Base-by-base conservation (phyloP, 2,113 vertebrate species). In the Gambusia holbrooki region DNA sequence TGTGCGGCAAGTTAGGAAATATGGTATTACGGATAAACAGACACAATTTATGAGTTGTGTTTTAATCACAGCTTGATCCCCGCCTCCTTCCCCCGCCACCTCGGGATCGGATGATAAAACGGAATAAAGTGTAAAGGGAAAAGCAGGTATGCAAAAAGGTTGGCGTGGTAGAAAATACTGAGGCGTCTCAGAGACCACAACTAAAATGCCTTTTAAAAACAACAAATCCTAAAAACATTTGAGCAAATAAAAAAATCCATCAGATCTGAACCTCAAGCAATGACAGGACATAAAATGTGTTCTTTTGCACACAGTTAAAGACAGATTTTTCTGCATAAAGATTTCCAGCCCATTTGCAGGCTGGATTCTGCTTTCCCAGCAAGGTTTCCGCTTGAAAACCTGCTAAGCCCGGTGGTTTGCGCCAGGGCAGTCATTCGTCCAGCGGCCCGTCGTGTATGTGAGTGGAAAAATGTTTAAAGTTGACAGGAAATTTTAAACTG, bases 1-100 rank as follows among this genome's bases (percentile, higher is more conserved):
- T 69, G 37, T 29, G 32, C 48, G n/a, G 61, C 61, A 48, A 62
- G 66, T 32, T 1, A n/a, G 42, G 42, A 63, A 22, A 45, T 62
- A 60, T 32, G 51, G 37, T 54, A 40, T 13, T 60, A 69, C 69
- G 40, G 60, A 29, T 65, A 66, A 73, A 64, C 68, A 61, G 75
- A 64, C 61, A 63, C 25, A 32, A 71, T 83, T 83, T 67, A 71
- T 67, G 71, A 45, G 62, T 22, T 25, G 76, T 51, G 40, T 54
- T 75, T 37, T 75, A 64, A 71, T 71, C 67, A 66, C 62, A n/a
- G 48, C 66, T 62, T 71, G 27, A 15, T 8, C 2, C 37, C 51
- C 1, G 32, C 32, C 32, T 33, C 19, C 48, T 19, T 6, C 48
- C 19, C 6, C 17, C 7, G 15, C 28, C 60, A 63, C 48, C 42